phyloP scores from a whole-genome alignment of 2,797 vertebrate species.

The Todus mexicanus region DNA sequence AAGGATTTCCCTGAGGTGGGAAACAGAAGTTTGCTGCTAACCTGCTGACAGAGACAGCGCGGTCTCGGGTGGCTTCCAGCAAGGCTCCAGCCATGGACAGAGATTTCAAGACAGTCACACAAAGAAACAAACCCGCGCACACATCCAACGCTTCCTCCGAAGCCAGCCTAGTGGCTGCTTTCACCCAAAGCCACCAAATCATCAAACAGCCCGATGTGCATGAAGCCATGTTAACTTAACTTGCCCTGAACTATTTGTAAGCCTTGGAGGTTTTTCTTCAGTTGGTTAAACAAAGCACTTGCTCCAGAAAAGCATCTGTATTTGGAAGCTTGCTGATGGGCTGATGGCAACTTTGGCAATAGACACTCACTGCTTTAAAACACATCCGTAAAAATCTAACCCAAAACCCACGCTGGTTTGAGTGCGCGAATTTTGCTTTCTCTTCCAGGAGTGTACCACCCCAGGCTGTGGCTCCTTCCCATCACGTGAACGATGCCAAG shows the following conservation, averaged over 20 bases:
- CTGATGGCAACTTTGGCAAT: background rate
- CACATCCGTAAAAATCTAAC: background rate
- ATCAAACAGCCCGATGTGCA: rapidly evolving
- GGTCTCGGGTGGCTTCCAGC: background rate
- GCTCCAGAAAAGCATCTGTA: background rate
- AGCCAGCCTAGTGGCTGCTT: background rate
- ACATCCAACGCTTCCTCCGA: background rate
- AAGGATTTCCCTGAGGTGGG: background rate
- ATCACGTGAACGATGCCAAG: background rate
- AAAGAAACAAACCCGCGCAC: background rate
- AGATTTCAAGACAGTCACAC: background rate
- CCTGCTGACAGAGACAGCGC: background rate
- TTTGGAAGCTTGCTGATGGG: background rate
- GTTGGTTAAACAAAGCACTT: background rate
- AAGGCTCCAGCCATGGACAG: background rate
- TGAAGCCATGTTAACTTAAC: background rate
- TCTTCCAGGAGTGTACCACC: rapidly evolving
- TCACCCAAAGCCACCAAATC: background rate
- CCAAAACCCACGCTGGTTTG: rapidly evolving
- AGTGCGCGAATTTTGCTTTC: background rate
- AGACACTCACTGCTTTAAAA: background rate
- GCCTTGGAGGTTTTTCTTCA: background rate
- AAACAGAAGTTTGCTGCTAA: background rate
- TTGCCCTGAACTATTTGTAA: background rate
- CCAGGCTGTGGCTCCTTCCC: background rate